Conservation (phyloP, 2,113 vertebrate genomes). For the Bos javanicus region DNA sequence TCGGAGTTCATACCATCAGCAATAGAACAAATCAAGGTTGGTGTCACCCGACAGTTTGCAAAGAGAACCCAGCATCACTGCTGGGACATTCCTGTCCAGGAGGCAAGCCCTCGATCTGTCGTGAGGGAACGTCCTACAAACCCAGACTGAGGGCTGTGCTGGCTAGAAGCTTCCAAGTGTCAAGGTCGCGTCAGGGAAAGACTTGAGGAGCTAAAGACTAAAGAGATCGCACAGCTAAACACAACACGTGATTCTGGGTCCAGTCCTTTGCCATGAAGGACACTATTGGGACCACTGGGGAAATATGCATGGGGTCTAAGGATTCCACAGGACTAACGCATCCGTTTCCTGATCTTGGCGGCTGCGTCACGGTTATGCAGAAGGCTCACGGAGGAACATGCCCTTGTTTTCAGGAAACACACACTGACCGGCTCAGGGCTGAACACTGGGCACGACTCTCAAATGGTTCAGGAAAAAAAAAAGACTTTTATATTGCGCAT, state of each 20-base stretch:
- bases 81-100: neutral
- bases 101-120: neutral
- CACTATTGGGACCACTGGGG: neutral
- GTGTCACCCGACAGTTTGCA: neutral
- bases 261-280: neutral
- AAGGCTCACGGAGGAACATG: neutral
- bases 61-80: neutral
- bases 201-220: neutral
- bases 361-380: neutral
- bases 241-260: neutral
- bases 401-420: neutral
- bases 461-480: neutral
- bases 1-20: neutral
- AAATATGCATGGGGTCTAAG: neutral
- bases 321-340: accelerated
- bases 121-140: neutral
- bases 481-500: neutral
- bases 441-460: neutral
- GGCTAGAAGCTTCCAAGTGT: neutral
- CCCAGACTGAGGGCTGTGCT: neutral
- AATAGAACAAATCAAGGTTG: neutral
- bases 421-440: neutral
- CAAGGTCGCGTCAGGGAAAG: neutral
- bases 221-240: neutral
- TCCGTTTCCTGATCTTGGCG: neutral